Conservation (phyloP, 2,888 invertebrate genomes). For the Ligdia adustata region DNA sequence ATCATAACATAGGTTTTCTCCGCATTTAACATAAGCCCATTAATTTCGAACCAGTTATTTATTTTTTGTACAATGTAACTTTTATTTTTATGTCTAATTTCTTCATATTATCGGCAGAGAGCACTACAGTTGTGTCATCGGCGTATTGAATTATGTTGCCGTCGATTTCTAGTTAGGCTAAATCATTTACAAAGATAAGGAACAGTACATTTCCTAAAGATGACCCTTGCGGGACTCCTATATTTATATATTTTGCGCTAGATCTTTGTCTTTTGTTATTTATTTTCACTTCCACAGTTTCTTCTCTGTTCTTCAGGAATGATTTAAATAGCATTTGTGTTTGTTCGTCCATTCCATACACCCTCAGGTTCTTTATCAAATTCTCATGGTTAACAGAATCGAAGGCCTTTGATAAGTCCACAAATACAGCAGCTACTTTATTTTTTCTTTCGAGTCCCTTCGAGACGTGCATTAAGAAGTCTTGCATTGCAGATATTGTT, state of each 20-base stretch:
- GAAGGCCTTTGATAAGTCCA: neutral
- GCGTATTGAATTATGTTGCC: neutral
- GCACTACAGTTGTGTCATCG: neutral
- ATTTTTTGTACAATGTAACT: neutral
- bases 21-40: neutral
- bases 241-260: neutral
- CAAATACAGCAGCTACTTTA: neutral
- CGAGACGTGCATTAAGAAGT: neutral
- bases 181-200: neutral
- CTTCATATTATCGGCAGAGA: neutral
- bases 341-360: neutral
- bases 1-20: neutral
- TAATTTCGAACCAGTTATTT: neutral
- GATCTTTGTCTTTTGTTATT: neutral
- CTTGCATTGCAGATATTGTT: neutral
- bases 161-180: neutral
- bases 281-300: slow-evolving; percentile 4
- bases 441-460: neutral
- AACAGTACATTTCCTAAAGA: neutral
- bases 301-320: neutral
- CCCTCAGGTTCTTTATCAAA: neutral
- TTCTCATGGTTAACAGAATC: neutral
- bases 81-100: no score
- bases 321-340: neutral
- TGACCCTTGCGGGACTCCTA: slow-evolving; percentile 1